These are phyloP conservation scores for Trissolcus brochymenae DNA, from an alignment of 2,888 invertebrate species.

Conservation along the genomic window DNA sequence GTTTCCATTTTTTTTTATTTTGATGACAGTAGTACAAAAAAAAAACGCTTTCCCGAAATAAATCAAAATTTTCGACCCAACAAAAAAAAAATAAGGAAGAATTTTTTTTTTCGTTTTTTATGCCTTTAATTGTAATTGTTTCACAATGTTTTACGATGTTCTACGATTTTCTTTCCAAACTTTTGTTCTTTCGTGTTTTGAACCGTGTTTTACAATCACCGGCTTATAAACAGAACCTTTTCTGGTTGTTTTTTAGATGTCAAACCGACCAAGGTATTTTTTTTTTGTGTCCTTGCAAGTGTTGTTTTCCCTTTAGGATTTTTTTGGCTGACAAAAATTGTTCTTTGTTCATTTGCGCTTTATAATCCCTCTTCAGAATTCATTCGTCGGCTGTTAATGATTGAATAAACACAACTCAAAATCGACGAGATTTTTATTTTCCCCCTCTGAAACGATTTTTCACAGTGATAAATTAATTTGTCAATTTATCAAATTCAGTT, in stretches of 20 bases:
- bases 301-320: neutral
- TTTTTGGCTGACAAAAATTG: neutral
- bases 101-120: neutral
- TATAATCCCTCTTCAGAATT: too few relatives aligned
- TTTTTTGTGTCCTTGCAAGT: slow-evolving; percentile 1
- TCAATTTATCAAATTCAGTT: too few relatives aligned
- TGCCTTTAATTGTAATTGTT: slow-evolving; percentile 29
- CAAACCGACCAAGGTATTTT: slow-evolving; percentile 18
- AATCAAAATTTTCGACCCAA: neutral
- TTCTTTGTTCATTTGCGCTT: neutral
- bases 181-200: slow-evolving; percentile 9
- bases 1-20: slow-evolving; percentile 14
- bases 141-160: slow-evolving; percentile 28
- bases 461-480: too few relatives aligned
- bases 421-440: too few relatives aligned
- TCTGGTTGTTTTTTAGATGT: slow-evolving; percentile 27
- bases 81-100: neutral
- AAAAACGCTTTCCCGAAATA: too few relatives aligned
- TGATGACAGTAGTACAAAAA: neutral
- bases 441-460: too few relatives aligned
- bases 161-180: slow-evolving; percentile 15
- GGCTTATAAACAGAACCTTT: slow-evolving; percentile 25
- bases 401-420: too few relatives aligned
- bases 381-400: too few relatives aligned
- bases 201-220: slow-evolving; percentile 24